Percentiles rank a stretch among this genome's conserved stretches.
These are phyloP conservation scores for Linepithema humile DNA, from an alignment of 1,140 invertebrate species.

Conservation along the genomic window DNA sequence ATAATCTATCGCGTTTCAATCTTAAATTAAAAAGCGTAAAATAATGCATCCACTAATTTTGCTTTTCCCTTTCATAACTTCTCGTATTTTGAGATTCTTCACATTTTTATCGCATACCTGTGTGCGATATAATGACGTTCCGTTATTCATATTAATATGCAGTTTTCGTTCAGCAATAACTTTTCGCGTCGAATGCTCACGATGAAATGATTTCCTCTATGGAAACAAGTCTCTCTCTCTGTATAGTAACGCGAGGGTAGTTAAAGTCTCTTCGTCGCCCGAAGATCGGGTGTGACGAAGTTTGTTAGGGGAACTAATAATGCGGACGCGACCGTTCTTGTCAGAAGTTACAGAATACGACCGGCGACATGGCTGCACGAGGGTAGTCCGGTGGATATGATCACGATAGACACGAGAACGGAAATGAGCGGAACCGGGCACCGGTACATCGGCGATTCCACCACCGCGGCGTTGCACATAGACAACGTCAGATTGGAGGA, in stretches of 20 bases:
- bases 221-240: conserved; percentile 4
- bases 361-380: conserved; percentile 84
- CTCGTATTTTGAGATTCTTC: too few species aligned
- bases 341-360: conserved; percentile 79
- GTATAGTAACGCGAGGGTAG: conserved; percentile 15
- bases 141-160: conserved; percentile 16
- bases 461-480: conserved; percentile 87
- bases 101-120: too few species aligned
- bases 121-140: neutral
- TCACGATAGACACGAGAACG: conserved; percentile 82
- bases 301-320: conserved; percentile 39
- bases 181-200: neutral
- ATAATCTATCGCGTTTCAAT: neutral
- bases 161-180: neutral
- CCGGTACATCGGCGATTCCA: conserved; percentile 83
- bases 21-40: neutral
- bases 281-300: conserved; percentile 27
- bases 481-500: conserved; percentile 89
- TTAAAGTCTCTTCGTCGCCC: conserved; percentile 10
- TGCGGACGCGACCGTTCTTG: conserved; percentile 24
- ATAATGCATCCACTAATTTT: neutral
- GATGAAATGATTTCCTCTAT: neutral
- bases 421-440: conserved; percentile 84
- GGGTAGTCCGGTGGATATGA: conserved; percentile 82
- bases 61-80: neutral